Conservation (phyloP, 2,797 vertebrate genomes). For the Acanthis flammea region DNA sequence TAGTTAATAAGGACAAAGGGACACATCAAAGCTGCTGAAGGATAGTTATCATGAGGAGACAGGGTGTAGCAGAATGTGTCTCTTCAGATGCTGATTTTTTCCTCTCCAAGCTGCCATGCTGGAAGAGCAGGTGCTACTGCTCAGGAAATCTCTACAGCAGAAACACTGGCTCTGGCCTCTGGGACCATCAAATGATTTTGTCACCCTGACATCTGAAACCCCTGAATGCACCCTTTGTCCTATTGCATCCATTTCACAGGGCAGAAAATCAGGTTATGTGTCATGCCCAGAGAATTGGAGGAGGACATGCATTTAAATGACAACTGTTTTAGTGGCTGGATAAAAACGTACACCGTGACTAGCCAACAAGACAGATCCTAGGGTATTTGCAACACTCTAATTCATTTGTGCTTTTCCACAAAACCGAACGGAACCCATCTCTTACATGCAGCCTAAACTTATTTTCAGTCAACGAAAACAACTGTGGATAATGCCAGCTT, state of each 20-base stretch:
- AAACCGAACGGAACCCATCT: background rate
- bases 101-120: background rate
- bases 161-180: conserved; percentile 17
- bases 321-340: background rate
- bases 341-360: background rate
- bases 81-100: conserved; percentile 22
- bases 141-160: background rate
- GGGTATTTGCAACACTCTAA: background rate
- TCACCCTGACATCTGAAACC: conserved; percentile 58
- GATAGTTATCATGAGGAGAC: background rate
- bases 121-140: conserved; percentile 27
- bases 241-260: conserved; percentile 29
- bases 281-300: background rate
- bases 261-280: conserved; percentile 55
- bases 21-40: background rate
- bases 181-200: conserved; percentile 5
- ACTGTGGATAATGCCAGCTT: background rate
- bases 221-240: conserved; percentile 37
- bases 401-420: background rate
- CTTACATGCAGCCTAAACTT: background rate
- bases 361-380: background rate
- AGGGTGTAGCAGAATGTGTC: background rate
- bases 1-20: background rate
- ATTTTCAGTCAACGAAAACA: conserved; percentile 8
- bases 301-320: background rate